Evolutionary conservation across 2,888 invertebrate species (phyloP).

Genomic region (Drosophila mettleri): DNA sequence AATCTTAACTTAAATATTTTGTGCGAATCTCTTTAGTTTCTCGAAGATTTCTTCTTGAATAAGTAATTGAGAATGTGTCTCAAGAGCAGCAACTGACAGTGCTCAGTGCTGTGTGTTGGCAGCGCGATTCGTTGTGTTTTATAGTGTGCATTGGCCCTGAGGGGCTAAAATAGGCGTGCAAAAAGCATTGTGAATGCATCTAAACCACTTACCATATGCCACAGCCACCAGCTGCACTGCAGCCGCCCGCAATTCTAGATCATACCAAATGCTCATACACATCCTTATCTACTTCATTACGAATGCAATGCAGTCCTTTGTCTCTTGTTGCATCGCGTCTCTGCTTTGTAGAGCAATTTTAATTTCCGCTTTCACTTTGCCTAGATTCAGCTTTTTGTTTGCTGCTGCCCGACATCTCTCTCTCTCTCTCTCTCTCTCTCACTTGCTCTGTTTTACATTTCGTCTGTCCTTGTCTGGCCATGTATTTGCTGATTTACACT

Average conservation of each 20-base stretch:
- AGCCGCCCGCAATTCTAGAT: conserved; percentile 13
- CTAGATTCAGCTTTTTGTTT: conserved; percentile 68
- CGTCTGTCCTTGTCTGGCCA: conserved; percentile 11
- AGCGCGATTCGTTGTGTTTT: conserved; percentile 38
- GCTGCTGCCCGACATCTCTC: conserved; percentile 21
- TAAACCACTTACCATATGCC: conserved; percentile 35
- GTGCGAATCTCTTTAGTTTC: not conserved
- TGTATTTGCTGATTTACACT: conserved; percentile 73
- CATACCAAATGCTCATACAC: conserved; percentile 4
- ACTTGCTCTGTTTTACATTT: not conserved
- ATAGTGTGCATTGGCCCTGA: conserved; percentile 36
- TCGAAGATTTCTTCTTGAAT: conserved; percentile 1
- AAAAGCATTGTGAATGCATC: conserved; percentile 49
- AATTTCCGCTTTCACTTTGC: conserved; percentile 81
- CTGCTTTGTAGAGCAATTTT: conserved; percentile 76
- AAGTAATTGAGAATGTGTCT: conserved; percentile 8
- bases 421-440: not conserved
- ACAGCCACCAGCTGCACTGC: conserved; percentile 23
- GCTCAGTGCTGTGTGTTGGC: conserved; percentile 18
- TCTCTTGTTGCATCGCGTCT: conserved; percentile 41
- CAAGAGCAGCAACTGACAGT: conserved; percentile 8
- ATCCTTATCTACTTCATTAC: conserved; percentile 65
- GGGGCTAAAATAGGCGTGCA: conserved; percentile 40
- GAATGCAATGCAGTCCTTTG: conserved; percentile 57
- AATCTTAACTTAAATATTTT: no score